Conservation (phyloP, 2,797 vertebrate species). For the Siniperca obscura region DNA sequence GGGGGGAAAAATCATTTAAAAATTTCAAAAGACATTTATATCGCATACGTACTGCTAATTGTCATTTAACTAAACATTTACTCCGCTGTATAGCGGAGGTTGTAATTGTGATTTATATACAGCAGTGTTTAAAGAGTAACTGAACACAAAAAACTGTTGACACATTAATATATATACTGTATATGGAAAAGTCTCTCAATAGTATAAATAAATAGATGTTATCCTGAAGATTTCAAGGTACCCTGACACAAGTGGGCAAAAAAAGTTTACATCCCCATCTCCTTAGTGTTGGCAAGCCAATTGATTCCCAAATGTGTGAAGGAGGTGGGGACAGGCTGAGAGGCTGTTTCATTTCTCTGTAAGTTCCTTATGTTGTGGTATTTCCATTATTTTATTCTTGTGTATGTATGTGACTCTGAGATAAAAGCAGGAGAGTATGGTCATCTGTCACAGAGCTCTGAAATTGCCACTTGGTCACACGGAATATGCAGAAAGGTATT, state of each 20-base stretch:
- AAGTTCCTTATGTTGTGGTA: constrained; percentile 28
- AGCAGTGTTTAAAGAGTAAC: constrained; percentile 22
- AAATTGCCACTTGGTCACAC: constrained; percentile 48
- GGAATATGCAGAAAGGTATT: constrained; percentile 44
- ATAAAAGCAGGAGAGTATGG: constrained; percentile 50
- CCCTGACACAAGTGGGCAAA: constrained; percentile 12
- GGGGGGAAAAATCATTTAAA: constrained; percentile 25
- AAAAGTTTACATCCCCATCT: constrained; percentile 3
- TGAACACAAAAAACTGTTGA: not conserved
- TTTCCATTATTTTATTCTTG: constrained; percentile 33
- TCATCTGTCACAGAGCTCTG: constrained; percentile 44
- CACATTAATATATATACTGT: not conserved
- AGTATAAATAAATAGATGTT: not conserved
- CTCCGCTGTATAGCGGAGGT: not conserved
- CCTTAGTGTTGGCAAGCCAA: constrained; percentile 12
- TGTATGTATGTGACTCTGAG: constrained; percentile 28
- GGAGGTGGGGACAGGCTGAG: constrained; percentile 31
- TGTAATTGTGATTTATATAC: constrained; percentile 35
- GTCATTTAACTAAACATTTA: constrained; percentile 33
- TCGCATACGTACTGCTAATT: constrained; percentile 18
- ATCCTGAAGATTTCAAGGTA: constrained; percentile 1
- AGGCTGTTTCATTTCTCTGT: constrained; percentile 43
- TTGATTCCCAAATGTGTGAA: constrained; percentile 41
- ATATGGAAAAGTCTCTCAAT: not conserved
- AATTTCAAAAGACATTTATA: constrained; percentile 15